A percentile compares a stretch with the other conserved stretches of the same genome.
Conservation (phyloP, 2,888 invertebrate genomes). For the Pammene aurita region DNA sequence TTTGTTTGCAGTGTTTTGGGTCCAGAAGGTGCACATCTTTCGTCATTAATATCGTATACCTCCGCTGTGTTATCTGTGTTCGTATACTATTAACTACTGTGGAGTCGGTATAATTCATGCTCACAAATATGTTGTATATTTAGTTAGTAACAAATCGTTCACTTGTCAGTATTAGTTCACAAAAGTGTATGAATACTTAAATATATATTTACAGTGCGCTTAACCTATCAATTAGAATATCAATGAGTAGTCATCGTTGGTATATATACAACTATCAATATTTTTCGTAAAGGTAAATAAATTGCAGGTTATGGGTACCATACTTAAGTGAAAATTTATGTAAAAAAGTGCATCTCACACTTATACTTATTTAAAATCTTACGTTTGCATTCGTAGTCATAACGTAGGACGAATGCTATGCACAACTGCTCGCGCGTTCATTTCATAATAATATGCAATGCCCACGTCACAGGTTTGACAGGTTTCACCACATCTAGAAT, state of each 20-base stretch:
- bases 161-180: constrained; percentile 18
- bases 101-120: constrained; percentile 13
- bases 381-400: constrained; percentile 18
- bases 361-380: constrained; percentile 11
- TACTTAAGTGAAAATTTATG: neutral
- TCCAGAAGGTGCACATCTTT: neutral
- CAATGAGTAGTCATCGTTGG: constrained; percentile 1
- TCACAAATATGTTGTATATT: neutral
- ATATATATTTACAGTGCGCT: constrained; percentile 32
- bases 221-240: neutral
- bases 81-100: constrained; percentile 16
- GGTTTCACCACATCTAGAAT: constrained; percentile 66
- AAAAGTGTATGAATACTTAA: constrained; percentile 20
- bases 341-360: constrained; percentile 25
- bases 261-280: neutral
- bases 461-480: constrained; percentile 66
- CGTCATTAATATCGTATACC: too few species aligned
- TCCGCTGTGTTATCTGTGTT: constrained; percentile 1
- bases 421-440: constrained; percentile 2
- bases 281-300: neutral
- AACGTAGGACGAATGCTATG: constrained; percentile 13
- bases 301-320: neutral
- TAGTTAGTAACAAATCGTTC: constrained; percentile 36
- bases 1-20: constrained; percentile 3
- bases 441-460: constrained; percentile 45